Base-by-base conservation (phyloP, 1,140 invertebrate species). In the Acromyrmex echinatior region DNA sequence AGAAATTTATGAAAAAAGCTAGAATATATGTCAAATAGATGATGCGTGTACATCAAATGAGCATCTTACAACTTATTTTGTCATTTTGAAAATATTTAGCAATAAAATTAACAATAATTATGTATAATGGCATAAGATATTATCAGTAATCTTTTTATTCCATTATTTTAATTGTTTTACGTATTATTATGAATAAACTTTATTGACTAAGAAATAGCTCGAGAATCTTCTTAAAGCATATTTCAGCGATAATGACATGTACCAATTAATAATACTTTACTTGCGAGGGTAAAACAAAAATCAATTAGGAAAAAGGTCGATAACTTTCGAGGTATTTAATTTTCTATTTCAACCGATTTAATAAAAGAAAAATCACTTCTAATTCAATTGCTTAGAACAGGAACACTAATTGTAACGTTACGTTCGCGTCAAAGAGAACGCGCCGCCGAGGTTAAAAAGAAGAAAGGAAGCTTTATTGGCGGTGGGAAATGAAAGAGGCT, bases 391-490 rank as follows among this genome's bases (percentile, higher is more conserved):
- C 31, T 76, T 35, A 35, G 6, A 21, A 31, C 14, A 39, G 4
- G 9, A 77, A 7, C 16, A 3, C 25, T 49, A 65, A 65, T 65
- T 49, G 35, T 63, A 63, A 62, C n/a, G 71, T 53, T 74, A 10
- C 21, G 9, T 12, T 45, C 21, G 58, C 14, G 21, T 62, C 35
- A 49, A 78, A 78, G 60, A 53, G 62, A 35, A 79, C 10, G 39
- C 45, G 18, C 5, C 51, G 39, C 28, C 60, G 49, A 45, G 7
- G 53, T 51, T 63, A 63, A 45, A 51, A 76, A 76, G 35, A 53
- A 85, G 71, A 51, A 51, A 85, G 71, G 25, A 63, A 45, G 51
- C 65, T 71, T 63, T 70, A 71, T 81, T 71, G 60, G 51, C 31
- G 21, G 21, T 39, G 65, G 51, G 53, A 58, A 71, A 58, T 28